Percentiles rank a stretch among this genome's conserved stretches.
phyloP scores from a whole-genome alignment of 2,888 invertebrate species.

The Sarcophaga variegata region DNA sequence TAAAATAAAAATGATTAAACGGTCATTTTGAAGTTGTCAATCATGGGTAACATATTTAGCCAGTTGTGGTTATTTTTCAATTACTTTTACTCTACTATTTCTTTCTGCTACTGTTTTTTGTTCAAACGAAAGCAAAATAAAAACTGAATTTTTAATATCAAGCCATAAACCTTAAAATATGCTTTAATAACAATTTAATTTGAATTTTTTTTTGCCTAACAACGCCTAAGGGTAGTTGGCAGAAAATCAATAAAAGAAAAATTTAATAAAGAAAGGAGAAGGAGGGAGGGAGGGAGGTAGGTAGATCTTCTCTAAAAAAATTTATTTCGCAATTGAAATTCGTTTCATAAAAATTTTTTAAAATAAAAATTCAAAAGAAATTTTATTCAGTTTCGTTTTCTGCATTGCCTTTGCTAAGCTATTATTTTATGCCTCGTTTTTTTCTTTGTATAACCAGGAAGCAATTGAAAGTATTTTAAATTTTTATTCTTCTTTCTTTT shows the following conservation, averaged over 20 bases:
- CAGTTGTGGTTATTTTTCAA: slow-evolving; percentile 33
- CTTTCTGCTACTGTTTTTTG: no score
- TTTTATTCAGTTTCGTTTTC: no score
- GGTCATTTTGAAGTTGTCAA: slow-evolving; percentile 47
- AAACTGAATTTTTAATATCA: neutral
- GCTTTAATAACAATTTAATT: slow-evolving; percentile 51
- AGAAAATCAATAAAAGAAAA: neutral
- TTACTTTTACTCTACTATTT: no score
- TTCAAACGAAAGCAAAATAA: no score
- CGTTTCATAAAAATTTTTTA: neutral
- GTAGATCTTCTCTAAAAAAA: neutral
- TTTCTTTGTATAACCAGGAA: slow-evolving; percentile 42
- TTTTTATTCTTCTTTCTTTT: no score
- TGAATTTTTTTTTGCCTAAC: neutral
- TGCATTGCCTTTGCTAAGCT: neutral
- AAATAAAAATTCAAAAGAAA: neutral
- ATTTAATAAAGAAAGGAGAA: neutral
- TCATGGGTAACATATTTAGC: slow-evolving; percentile 48
- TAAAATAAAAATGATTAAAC: slow-evolving; percentile 22
- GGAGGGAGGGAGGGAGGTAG: no score
- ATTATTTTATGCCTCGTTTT: neutral
- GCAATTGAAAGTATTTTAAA: slow-evolving; percentile 41
- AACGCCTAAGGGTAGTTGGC: neutral
- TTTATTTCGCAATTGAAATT: neutral
- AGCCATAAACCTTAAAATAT: slow-evolving; percentile 24